phyloP scores from a whole-genome alignment of 2,797 vertebrate genomes.

The Thripadectes ignobilis region DNA sequence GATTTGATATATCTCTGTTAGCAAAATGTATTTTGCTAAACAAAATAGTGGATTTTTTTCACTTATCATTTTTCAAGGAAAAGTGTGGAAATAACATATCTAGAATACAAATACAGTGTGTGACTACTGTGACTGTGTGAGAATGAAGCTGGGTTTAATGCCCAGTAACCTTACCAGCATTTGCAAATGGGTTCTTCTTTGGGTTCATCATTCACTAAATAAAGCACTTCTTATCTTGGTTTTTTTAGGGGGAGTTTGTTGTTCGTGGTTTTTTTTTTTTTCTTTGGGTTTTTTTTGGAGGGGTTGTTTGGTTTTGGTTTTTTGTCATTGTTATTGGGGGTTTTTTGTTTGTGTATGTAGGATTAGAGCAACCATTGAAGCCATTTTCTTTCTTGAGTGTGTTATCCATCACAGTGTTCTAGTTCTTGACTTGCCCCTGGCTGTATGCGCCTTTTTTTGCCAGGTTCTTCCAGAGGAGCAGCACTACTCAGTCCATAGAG shows the following conservation, averaged over 20 bases:
- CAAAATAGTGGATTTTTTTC: accelerated
- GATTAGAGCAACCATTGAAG: neutral
- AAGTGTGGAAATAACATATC: neutral
- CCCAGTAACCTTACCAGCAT: neutral
- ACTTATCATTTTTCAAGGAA: neutral
- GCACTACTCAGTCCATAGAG: neutral
- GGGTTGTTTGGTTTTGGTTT: neutral
- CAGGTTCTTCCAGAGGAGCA: neutral
- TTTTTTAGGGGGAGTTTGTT: too few species aligned
- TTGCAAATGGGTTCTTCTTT: neutral
- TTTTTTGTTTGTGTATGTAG: neutral
- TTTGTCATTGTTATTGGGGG: neutral
- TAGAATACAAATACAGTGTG: neutral
- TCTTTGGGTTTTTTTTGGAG: neutral
- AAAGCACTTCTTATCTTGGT: neutral
- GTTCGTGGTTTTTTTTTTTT: accelerated
- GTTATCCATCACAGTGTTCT: accelerated
- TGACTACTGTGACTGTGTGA: neutral
- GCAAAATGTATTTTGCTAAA: neutral
- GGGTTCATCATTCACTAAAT: neutral
- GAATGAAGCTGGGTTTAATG: neutral
- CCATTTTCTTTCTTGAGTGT: neutral
- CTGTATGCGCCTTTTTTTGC: neutral
- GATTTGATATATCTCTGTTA: neutral
- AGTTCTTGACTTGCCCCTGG: neutral